These are phyloP conservation scores for Loxodonta africana DNA, from an alignment of 2,113 vertebrate genomes.

Conservation along the genomic window DNA sequence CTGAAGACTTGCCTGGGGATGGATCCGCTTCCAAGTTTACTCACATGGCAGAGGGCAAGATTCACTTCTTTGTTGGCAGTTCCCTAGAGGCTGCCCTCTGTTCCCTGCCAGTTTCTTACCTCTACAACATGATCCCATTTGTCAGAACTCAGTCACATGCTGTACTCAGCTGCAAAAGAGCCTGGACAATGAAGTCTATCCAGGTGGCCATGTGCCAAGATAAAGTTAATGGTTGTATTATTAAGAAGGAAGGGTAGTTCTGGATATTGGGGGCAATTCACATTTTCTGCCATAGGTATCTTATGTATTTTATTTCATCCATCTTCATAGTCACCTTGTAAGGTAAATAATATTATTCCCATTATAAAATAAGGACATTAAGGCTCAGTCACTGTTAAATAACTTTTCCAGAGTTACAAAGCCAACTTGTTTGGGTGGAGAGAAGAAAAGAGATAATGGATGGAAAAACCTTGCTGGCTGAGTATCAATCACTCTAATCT, in stretches of 20 bases:
- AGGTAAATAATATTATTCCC: not conserved
- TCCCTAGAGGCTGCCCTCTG: not conserved
- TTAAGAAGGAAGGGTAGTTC: not conserved
- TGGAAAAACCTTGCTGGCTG: not conserved
- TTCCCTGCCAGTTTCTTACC: not conserved
- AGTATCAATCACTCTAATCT: not conserved
- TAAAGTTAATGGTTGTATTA: constrained; percentile 47
- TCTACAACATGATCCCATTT: not conserved
- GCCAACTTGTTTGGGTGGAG: not conserved
- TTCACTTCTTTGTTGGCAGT: not conserved
- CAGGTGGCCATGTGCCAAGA: not conserved
- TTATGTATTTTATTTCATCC: not conserved
- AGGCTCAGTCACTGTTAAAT: not conserved
- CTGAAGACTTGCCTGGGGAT: not conserved
- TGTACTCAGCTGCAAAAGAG: not conserved
- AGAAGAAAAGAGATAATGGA: not conserved
- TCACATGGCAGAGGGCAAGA: not conserved
- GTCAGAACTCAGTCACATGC: not conserved
- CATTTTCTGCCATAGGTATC: not conserved
- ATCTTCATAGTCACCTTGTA: constrained; percentile 8
- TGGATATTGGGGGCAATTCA: not conserved
- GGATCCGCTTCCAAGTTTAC: not conserved
- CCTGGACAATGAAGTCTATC: not conserved
- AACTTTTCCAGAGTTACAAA: constrained; percentile 41
- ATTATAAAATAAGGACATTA: constrained; percentile 17